Base-by-base conservation (phyloP, 1,140 invertebrate genomes). In the Scaptodrosophila lebanonensis region DNA sequence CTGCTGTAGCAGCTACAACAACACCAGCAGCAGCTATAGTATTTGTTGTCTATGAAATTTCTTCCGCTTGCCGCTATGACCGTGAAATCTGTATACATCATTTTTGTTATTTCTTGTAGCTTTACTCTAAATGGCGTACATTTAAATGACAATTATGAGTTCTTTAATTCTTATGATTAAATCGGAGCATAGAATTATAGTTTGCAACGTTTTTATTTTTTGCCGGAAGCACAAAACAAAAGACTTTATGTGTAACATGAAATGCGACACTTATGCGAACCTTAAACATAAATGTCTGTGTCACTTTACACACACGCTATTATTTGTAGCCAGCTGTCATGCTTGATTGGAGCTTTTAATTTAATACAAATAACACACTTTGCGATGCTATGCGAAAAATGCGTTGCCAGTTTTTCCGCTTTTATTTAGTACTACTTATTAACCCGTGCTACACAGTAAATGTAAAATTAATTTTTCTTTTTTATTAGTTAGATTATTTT, bases 341-440 rank as follows among this genome's bases (percentile, higher is more conserved):
- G 36, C 42, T 51, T 58, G 38, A 66, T 66, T 72, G 68, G 52
- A 58, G 39, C 36, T 32, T 50, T 36, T 61, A 73, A 77, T 82
- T 79, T 73, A 66, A 77, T 73, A 77, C 73, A 63, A 73, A 69
- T 77, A 68, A 59, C 68, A 82, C 75, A 77, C 73, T 68, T 77
- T 75, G 54, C 47, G 56, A 54, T 61, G 65, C 56, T 73, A 77
- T 82, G 73, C 52, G 35, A 77, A 56, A 48, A 82, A 77, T 77
- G 59, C 60, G 72, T 65, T 65, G 38, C 42, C 43, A 27, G 17
- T 56, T 38, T 52, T 36, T 57, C n/a, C n/a, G n/a, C n/a, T n/a
- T 72, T 47, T 59, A 43, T 70, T 48, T 50, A 48, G 45, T 29
- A 17, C 27, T 33, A 33, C 42, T 57, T 72, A 35, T 52, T 56